Evolutionary conservation across 1,140 invertebrate genomes (phyloP).

Genomic region (Ips typographus): DNA sequence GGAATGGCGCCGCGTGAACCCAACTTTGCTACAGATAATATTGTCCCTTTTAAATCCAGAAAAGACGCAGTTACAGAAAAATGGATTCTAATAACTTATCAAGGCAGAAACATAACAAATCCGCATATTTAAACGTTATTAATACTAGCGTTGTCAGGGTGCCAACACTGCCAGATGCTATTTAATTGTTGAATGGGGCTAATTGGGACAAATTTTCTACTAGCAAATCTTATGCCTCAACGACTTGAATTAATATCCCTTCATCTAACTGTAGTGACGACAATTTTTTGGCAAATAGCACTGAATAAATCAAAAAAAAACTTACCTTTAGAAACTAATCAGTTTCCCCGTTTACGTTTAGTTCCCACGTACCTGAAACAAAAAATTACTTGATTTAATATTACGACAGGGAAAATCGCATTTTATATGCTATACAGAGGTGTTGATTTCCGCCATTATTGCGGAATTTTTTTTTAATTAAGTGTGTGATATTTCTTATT

Average conservation of each 20-base stretch:
- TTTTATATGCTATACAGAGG: too few species aligned
- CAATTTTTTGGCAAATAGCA: background rate
- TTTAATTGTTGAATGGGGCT: slow-evolving; percentile 9
- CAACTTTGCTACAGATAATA: too few species aligned
- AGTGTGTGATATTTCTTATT: too few species aligned
- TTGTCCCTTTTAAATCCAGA: too few species aligned
- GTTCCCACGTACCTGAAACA: slow-evolving; percentile 13
- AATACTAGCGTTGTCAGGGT: slow-evolving; percentile 13
- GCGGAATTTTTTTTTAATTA: too few species aligned
- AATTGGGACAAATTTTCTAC: slow-evolving; percentile 13
- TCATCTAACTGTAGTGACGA: background rate
- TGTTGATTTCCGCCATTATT: too few species aligned
- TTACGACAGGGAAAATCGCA: too few species aligned
- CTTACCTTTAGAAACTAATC: slow-evolving; percentile 15
- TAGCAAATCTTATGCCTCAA: slow-evolving; percentile 4
- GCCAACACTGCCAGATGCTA: slow-evolving; percentile 6
- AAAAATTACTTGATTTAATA: background rate
- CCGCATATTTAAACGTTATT: slow-evolving; percentile 6
- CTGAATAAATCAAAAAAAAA: slow-evolving; percentile 10
- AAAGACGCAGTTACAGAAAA: background rate
- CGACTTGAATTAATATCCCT: slow-evolving; percentile 9
- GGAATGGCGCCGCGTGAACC: too few species aligned
- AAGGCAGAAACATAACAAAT: too few species aligned
- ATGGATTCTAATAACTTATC: too few species aligned
- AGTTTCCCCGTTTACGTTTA: background rate